Conservation (phyloP, 2,113 vertebrate genomes). For the Sminthopsis crassicaudata region DNA sequence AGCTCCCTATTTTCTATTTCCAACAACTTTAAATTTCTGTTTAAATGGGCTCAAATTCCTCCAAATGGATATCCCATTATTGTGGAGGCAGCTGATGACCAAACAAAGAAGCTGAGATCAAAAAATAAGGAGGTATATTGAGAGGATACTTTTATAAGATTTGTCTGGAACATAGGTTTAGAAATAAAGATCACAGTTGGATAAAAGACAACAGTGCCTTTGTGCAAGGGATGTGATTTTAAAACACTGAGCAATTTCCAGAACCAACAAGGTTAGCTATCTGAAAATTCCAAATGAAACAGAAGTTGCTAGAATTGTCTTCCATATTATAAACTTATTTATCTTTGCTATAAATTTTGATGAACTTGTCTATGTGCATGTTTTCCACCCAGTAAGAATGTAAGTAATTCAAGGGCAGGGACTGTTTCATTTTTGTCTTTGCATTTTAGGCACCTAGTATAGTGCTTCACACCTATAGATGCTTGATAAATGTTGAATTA, state of each 20-base stretch:
- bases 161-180: background rate
- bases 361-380: background rate
- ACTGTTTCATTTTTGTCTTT: background rate
- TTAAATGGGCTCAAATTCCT: background rate
- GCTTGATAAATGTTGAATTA: background rate
- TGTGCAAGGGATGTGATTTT: background rate
- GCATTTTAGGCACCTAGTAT: background rate
- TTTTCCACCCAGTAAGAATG: background rate
- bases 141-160: background rate
- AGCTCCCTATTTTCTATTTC: background rate
- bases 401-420: background rate
- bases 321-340: background rate
- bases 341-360: background rate
- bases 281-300: background rate
- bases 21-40: background rate
- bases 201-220: background rate
- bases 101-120: background rate
- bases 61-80: background rate
- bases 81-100: background rate
- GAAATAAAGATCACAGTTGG: background rate
- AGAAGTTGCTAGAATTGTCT: background rate
- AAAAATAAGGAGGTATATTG: background rate
- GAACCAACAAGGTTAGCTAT: background rate
- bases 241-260: background rate
- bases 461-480: background rate